phyloP scores from a whole-genome alignment of 2,113 vertebrate species.

The Trachemys scripta region DNA sequence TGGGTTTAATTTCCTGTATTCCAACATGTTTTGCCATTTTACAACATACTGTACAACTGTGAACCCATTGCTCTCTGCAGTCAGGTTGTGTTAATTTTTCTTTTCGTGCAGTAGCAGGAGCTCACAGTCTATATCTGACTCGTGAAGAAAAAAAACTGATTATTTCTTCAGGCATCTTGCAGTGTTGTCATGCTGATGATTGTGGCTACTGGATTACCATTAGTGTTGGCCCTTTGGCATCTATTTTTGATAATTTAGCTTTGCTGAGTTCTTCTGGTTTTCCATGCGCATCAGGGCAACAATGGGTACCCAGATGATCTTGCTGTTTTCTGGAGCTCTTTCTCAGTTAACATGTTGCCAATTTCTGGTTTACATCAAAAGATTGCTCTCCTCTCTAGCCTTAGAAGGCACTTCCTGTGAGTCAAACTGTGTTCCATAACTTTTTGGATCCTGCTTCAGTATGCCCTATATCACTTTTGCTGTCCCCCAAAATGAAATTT shows the following conservation, averaged over 20 bases:
- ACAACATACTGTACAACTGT: not conserved
- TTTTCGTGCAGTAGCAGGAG: slow-evolving; percentile 10
- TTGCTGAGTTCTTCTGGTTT: slow-evolving; percentile 8
- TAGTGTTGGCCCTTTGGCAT: slow-evolving; percentile 22
- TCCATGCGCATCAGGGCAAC: not conserved
- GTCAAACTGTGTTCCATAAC: fast-evolving
- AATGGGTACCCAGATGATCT: not conserved
- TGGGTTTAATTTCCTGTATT: not conserved
- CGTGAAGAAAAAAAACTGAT: not conserved
- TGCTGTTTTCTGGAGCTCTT: not conserved
- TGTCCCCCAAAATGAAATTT: fast-evolving
- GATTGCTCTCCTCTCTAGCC: not conserved
- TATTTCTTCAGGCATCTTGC: slow-evolving; percentile 2
- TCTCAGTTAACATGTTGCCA: not conserved
- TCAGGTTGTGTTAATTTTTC: not conserved
- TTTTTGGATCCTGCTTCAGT: not conserved
- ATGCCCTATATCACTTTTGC: fast-evolving
- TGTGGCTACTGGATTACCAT: slow-evolving; percentile 11
- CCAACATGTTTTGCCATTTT: not conserved
- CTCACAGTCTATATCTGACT: not conserved
- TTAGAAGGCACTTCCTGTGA: not conserved
- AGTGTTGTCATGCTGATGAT: not conserved
- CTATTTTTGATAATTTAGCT: not conserved
- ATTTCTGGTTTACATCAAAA: not conserved
- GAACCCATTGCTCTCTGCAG: not conserved